A percentile compares a stretch with the other conserved stretches of the same genome.
Conservation (phyloP, 2,113 vertebrate genomes). For the Australoheros scitulus region DNA sequence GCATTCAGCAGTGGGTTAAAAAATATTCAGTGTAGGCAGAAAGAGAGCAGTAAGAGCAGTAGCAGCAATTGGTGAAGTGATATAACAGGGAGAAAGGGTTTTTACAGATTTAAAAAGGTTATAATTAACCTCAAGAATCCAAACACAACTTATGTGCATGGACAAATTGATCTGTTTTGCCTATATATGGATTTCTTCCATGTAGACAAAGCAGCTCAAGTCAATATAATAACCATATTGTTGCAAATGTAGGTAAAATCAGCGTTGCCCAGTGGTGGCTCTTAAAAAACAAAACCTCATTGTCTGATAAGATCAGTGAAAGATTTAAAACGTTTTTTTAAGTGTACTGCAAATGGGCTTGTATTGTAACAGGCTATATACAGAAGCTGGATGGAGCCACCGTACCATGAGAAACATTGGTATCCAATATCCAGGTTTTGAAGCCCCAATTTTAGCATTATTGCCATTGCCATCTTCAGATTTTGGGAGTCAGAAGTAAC, state of each 20-base stretch:
- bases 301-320: background rate
- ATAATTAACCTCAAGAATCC: background rate
- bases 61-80: background rate
- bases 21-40: slow-evolving; percentile 7
- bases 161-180: background rate
- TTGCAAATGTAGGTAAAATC: background rate
- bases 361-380: background rate
- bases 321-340: background rate
- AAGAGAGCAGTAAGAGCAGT: background rate
- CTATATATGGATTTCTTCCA: background rate
- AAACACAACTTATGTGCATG: background rate
- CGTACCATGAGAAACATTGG: background rate
- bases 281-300: background rate
- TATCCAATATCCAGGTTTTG: background rate
- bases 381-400: background rate
- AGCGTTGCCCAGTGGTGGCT: background rate
- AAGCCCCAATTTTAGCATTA: background rate
- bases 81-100: background rate
- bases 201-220: background rate
- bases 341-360: too few relatives aligned
- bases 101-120: slow-evolving; percentile 5
- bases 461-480: background rate
- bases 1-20: background rate
- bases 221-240: background rate
- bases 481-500: background rate